These are phyloP conservation scores for Fulica atra DNA, from an alignment of 2,113 vertebrate genomes.

Conservation along the genomic window DNA sequence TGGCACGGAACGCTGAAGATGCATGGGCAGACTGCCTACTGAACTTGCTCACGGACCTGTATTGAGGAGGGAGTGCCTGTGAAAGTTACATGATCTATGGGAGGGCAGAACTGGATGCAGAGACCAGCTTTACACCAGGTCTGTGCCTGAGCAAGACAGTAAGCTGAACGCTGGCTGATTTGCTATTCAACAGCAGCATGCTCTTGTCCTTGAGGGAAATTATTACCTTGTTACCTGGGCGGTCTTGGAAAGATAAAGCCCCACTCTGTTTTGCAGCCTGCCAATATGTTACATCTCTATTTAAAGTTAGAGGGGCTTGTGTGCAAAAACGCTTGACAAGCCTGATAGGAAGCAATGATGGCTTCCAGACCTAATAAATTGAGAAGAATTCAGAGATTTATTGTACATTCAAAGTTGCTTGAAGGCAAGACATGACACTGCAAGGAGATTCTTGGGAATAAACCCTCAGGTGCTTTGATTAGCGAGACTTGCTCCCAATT, in stretches of 20 bases:
- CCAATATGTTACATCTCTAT: background rate
- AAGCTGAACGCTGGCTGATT: background rate
- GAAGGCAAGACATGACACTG: background rate
- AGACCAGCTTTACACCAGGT: background rate
- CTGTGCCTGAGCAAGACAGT: background rate
- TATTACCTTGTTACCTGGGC: background rate
- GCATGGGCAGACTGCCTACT: background rate
- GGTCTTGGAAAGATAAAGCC: background rate
- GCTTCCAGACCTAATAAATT: slow-evolving; percentile 29
- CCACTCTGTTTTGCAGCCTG: background rate
- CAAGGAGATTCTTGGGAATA: slow-evolving; percentile 31
- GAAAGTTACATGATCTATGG: background rate
- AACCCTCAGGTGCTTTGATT: slow-evolving; percentile 28
- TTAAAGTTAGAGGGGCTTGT: background rate
- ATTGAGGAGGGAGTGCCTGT: background rate
- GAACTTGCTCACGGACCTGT: background rate
- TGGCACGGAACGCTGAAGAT: background rate
- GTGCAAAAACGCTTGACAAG: background rate
- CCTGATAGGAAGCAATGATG: background rate
- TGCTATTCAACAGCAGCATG: background rate
- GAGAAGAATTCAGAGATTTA: background rate
- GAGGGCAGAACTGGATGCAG: background rate
- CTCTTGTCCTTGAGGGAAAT: background rate
- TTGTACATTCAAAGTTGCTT: slow-evolving; percentile 16
- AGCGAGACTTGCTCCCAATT: background rate